phyloP scores from a whole-genome alignment of 2,888 invertebrate species.

The Meta bourneti region DNA sequence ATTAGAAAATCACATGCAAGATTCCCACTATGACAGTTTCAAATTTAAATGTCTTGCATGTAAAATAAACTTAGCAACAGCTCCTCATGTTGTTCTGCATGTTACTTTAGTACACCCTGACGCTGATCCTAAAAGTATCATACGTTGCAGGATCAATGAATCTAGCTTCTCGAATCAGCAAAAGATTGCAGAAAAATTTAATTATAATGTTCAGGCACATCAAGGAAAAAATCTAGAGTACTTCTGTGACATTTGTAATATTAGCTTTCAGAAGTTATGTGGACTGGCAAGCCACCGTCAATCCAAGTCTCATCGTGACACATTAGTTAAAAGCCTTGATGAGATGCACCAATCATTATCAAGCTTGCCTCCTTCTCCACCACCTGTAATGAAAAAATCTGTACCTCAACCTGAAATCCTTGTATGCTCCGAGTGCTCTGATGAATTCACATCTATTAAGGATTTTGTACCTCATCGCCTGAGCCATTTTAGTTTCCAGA shows the following conservation, averaged over 20 bases:
- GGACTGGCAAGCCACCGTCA: conserved; percentile 54
- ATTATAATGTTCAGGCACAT: background rate
- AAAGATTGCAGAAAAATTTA: background rate
- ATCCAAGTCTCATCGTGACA: conserved; percentile 62
- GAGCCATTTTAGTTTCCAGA: conserved; percentile 58
- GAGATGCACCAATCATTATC: conserved; percentile 45
- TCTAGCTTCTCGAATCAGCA: background rate
- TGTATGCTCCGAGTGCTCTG: conserved; percentile 58
- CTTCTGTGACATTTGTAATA: conserved; percentile 67
- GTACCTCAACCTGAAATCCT: conserved; percentile 38
- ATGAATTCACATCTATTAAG: conserved; percentile 56
- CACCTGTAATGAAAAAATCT: conserved; percentile 14
- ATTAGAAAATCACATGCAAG: conserved; percentile 63
- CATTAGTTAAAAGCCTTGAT: conserved; percentile 44
- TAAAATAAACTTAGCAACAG: conserved; percentile 39
- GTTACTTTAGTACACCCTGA: conserved; percentile 58
- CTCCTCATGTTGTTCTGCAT: conserved; percentile 57
- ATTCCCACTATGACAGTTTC: conserved; percentile 60
- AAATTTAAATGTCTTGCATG: conserved; percentile 67
- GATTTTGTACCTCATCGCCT: conserved; percentile 73
- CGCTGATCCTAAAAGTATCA: conserved; percentile 45
- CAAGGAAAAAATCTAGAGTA: conserved; percentile 21
- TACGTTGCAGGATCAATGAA: conserved; percentile 3
- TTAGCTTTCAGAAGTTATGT: conserved; percentile 58
- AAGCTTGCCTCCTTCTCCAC: conserved; percentile 37